These are phyloP conservation scores for Tipula helvola DNA, from an alignment of 2,888 invertebrate species.

Conservation along the genomic window DNA sequence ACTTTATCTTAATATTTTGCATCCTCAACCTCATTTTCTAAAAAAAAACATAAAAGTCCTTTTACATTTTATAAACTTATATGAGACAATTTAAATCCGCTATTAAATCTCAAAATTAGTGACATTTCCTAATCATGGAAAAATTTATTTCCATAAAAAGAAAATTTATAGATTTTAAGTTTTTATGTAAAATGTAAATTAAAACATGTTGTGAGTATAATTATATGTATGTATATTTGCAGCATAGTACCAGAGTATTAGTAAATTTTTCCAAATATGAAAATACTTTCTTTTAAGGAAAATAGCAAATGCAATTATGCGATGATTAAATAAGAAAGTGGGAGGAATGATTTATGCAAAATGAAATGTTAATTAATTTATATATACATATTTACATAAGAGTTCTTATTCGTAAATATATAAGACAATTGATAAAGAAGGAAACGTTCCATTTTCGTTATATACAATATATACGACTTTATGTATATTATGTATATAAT, in stretches of 20 bases:
- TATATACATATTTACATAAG: not conserved
- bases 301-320: not conserved
- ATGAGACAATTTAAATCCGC: conserved; percentile 11
- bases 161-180: not conserved
- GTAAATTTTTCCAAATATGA: not conserved
- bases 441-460: not conserved
- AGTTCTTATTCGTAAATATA: not conserved
- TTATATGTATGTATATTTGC: not conserved
- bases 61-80: not conserved
- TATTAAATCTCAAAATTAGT: conserved; percentile 11
- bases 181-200: not conserved
- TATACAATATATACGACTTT: not conserved
- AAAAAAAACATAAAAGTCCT: not conserved
- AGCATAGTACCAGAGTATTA: not conserved
- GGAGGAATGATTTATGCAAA: not conserved
- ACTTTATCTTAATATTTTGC: not conserved
- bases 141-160: not conserved
- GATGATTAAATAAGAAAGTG: not conserved
- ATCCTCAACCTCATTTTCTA: not conserved
- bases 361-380: not conserved
- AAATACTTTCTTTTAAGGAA: not conserved
- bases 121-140: conserved; percentile 9
- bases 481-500: not conserved
- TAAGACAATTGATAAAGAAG: not conserved
- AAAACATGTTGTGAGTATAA: not conserved